Evolutionary conservation across 2,797 vertebrate species (phyloP), one percentile per base, ranked within the genome.

Genomic region (Gouania willdenowi): DNA sequence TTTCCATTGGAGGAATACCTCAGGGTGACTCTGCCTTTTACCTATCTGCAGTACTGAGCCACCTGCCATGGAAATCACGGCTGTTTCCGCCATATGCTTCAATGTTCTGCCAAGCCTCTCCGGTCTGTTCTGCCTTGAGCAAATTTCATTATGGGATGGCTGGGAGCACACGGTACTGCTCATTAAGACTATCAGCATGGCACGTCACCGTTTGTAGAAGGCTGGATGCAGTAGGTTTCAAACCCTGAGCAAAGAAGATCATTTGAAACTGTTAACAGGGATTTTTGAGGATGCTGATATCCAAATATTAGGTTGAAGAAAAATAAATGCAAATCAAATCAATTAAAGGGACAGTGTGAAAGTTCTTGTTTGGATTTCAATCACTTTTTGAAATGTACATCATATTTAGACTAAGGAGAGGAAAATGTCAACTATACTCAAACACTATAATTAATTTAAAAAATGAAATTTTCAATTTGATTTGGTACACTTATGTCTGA

Each of bases 21-120:
- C 77, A 71, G 65, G 79, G 69, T 88, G 85, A 81, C 59, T 65
- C 84, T 88, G 87, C 77, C 76, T 74, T 75, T 78, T 82, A 82
- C 84, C 87, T 90, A 81, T 82, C 84, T 75, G 87, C 89, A 85
- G 87, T 77, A 43, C 66, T 65, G 71, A 79, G 84, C 73, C 19
- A 66, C 86, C 85, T 78, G 90, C 91, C 90, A 90, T 85, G 82
- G 88, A 88, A 81, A 88, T 87, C 87, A 87, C 91, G 93, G 91
- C 92, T 96, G 94, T 89, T 91, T 91, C 88, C 74, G 81, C 94
- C 94, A 97, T 95, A 95, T 95, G 93, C 84, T 89, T 80, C 69
- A 54, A 78, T 70, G 33, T 89, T 86, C 90, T 94, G 92, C 93
- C 93, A 96, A 95, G 87, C 80, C 84, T 88, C 80, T 84, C 87